A percentile compares a stretch with the other conserved stretches of the same genome.
Evolutionary conservation across 2,797 vertebrate genomes (phyloP).

Genomic region (Sandelia bainsii): DNA sequence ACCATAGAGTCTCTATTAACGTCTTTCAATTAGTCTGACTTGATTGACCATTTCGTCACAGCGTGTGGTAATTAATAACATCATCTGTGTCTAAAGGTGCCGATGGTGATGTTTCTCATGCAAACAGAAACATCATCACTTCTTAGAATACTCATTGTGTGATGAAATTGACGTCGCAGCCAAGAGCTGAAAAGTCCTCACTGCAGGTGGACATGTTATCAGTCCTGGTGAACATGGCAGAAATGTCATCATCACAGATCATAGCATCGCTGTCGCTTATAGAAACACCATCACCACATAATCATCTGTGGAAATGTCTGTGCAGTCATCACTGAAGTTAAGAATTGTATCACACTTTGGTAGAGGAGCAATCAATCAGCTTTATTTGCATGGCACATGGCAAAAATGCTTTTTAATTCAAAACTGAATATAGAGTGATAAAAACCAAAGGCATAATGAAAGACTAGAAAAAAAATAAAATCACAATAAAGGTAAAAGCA

Average conservation of each 20-base stretch:
- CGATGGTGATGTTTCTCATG: not conserved
- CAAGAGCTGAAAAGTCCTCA: not conserved
- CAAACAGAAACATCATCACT: not conserved
- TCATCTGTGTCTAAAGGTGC: not conserved
- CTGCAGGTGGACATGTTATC: not conserved
- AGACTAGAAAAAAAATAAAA: no score
- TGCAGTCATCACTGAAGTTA: not conserved
- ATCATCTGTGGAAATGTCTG: not conserved
- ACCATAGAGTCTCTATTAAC: no score
- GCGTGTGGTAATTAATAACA: constrained; percentile 1
- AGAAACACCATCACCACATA: not conserved
- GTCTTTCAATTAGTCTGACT: not conserved
- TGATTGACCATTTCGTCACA: constrained; percentile 2
- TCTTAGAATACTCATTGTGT: not conserved
- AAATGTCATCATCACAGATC: not conserved
- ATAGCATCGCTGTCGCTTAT: not conserved
- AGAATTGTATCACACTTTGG: not conserved
- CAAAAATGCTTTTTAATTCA: constrained; percentile 4
- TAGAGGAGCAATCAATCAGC: not conserved
- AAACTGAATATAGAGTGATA: not conserved
- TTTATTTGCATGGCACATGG: not conserved
- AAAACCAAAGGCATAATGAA: not conserved
- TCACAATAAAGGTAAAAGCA: constrained; percentile 2
- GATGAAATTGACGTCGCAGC: no score
- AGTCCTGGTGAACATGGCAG: not conserved